Conservation (phyloP, 2,888 invertebrate genomes). For the Villa cingulata region DNA sequence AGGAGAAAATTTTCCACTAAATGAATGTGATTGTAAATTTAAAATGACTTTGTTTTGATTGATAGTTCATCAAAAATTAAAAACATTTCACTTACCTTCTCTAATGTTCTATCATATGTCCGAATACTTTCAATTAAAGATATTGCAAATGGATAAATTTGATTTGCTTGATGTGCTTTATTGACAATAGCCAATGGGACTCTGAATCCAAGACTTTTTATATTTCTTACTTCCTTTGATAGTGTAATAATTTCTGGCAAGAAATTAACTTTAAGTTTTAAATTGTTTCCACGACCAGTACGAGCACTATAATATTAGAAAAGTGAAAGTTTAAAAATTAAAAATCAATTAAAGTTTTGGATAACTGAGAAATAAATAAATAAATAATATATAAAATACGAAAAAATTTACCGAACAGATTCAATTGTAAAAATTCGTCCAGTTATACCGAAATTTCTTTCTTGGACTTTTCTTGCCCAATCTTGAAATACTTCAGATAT, state of each 20-base stretch:
- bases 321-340: constrained; percentile 18
- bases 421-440: constrained; percentile 93
- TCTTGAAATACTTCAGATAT: constrained; percentile 97
- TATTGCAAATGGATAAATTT: constrained; percentile 96
- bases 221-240: constrained; percentile 94
- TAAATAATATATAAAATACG: neutral
- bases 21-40: too few relatives aligned
- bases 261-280: constrained; percentile 88
- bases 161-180: constrained; percentile 97
- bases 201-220: constrained; percentile 90
- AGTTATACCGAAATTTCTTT: constrained; percentile 83
- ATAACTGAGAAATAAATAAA: neutral
- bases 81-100: constrained; percentile 57
- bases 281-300: constrained; percentile 67
- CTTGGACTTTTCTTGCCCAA: constrained; percentile 90
- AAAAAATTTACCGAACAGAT: constrained; percentile 38
- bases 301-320: constrained; percentile 38
- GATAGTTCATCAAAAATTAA: neutral
- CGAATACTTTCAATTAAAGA: constrained; percentile 94
- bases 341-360: neutral
- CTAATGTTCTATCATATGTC: constrained; percentile 91
- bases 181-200: constrained; percentile 97
- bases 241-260: constrained; percentile 95
- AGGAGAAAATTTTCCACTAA: neutral
- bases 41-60: too few relatives aligned